Evolutionary conservation across 2,888 invertebrate genomes (phyloP).

Genomic region (Cheilosia scutellata): DNA sequence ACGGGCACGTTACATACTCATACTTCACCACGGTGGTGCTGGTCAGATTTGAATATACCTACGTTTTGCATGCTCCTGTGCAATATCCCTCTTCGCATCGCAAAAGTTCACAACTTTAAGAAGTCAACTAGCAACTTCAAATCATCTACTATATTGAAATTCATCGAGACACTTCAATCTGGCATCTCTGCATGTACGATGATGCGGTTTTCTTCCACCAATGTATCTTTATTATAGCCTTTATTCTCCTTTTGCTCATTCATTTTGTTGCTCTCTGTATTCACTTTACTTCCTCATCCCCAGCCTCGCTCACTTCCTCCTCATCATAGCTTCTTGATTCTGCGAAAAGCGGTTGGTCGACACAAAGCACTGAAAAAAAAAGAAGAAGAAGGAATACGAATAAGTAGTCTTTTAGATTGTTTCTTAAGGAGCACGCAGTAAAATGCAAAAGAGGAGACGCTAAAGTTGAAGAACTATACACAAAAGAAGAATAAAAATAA

Average conservation of each 20-base stretch:
- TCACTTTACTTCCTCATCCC: slow-evolving; percentile 38
- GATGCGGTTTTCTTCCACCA: slow-evolving; percentile 55
- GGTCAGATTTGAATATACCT: neutral
- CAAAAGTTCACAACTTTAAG: slow-evolving; percentile 25
- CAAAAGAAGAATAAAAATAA: slow-evolving; percentile 61
- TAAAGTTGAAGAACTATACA: slow-evolving; percentile 41
- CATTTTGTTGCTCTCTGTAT: slow-evolving; percentile 25
- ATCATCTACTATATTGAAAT: slow-evolving; percentile 28
- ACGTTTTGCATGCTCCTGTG: neutral
- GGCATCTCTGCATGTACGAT: slow-evolving; percentile 59
- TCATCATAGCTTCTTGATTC: slow-evolving; percentile 43
- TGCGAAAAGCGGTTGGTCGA: slow-evolving; percentile 54
- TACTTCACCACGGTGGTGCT: neutral
- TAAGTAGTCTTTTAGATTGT: slow-evolving; percentile 66
- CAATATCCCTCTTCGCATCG: slow-evolving; percentile 22
- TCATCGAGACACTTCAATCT: slow-evolving; percentile 53
- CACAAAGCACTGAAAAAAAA: slow-evolving; percentile 32
- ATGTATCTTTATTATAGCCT: slow-evolving; percentile 43
- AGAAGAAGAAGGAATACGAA: slow-evolving; percentile 47
- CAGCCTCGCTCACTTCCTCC: slow-evolving; percentile 17
- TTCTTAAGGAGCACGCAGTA: slow-evolving; percentile 62
- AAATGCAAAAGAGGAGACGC: slow-evolving; percentile 62
- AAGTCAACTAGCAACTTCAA: slow-evolving; percentile 7
- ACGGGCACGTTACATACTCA: too few relatives aligned
- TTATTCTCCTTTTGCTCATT: slow-evolving; percentile 37